Percentiles rank a stretch among this genome's conserved stretches.
Conservation (phyloP, 2,888 invertebrate genomes). For the Acrobasis consociella region DNA sequence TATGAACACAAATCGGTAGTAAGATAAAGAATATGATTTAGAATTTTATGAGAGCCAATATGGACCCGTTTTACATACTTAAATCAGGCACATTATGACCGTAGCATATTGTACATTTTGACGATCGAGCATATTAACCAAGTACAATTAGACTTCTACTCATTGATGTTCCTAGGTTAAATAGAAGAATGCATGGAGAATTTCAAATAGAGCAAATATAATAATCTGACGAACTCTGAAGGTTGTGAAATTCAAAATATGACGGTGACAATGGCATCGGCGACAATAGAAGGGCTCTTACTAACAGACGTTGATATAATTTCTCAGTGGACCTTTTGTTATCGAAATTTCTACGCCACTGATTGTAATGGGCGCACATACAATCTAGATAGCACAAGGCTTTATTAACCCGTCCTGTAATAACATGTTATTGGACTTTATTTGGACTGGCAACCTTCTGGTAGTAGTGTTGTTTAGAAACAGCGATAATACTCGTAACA, state of each 20-base stretch:
- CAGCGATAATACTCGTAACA: not conserved
- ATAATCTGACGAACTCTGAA: slow-evolving; percentile 1
- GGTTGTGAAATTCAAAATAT: slow-evolving; percentile 15
- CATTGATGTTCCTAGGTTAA: too few species aligned
- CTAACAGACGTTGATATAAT: slow-evolving; percentile 30
- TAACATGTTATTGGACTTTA: slow-evolving; percentile 5
- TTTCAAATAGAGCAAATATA: not conserved
- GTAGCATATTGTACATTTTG: too few species aligned
- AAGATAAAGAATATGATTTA: too few species aligned
- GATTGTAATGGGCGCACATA: slow-evolving; percentile 26
- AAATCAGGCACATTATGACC: too few species aligned
- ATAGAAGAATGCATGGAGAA: too few species aligned
- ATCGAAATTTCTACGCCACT: slow-evolving; percentile 27
- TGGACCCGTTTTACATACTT: too few species aligned
- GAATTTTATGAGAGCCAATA: too few species aligned
- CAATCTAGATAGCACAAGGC: slow-evolving; percentile 9
- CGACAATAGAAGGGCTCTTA: slow-evolving; percentile 22
- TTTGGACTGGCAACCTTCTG: not conserved
- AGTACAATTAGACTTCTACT: too few species aligned
- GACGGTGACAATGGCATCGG: slow-evolving; percentile 27
- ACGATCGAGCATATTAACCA: too few species aligned
- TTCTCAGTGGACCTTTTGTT: slow-evolving; percentile 31
- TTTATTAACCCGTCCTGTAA: slow-evolving; percentile 6
- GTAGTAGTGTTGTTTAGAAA: slow-evolving; percentile 1
- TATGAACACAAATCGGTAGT: too few species aligned